These are phyloP conservation scores for Platorchestia sp. DNA, from an alignment of 1,140 invertebrate species.

Conservation along the genomic window DNA sequence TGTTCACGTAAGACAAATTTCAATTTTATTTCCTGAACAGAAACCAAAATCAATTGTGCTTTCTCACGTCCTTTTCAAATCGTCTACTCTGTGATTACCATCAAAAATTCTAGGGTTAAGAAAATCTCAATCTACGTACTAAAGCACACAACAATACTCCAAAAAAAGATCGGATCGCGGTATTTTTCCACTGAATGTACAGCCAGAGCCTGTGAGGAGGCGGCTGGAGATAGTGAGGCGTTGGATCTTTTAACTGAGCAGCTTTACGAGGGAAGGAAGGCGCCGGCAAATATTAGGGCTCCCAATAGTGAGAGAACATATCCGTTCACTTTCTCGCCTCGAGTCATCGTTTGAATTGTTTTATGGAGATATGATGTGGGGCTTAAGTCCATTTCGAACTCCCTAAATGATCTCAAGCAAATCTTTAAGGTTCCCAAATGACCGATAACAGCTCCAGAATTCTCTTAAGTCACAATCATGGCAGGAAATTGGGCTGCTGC, in stretches of 20 bases:
- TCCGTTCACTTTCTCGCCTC: neutral
- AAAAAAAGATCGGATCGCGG: too few relatives aligned
- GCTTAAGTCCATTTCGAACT: neutral
- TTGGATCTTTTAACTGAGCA: neutral
- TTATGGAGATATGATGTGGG: neutral
- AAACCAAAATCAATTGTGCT: too few relatives aligned
- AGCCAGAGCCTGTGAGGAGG: too few relatives aligned
- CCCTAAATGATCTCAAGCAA: constrained; percentile 35
- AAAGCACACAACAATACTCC: too few relatives aligned
- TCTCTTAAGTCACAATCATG: constrained; percentile 41
- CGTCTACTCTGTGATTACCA: too few relatives aligned
- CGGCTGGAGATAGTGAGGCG: neutral
- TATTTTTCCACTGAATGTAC: too few relatives aligned
- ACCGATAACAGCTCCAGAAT: constrained; percentile 38
- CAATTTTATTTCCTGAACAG: too few relatives aligned
- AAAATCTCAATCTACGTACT: too few relatives aligned
- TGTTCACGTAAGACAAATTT: too few relatives aligned
- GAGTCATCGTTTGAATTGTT: neutral
- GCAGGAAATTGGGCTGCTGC: neutral
- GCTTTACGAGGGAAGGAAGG: neutral
- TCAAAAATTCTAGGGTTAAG: too few relatives aligned
- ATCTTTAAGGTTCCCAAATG: constrained; percentile 24
- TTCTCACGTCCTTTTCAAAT: too few relatives aligned
- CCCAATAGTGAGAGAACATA: neutral
- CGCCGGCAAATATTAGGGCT: neutral